A percentile compares a stretch with the other conserved stretches of the same genome.
Evolutionary conservation across 2,113 vertebrate species (phyloP).

Genomic region (Bos taurus): ARS-UCD2.0 NC_037337.1:77651501-77652000

Average conservation of each 20-base stretch:
- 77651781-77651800: neutral
- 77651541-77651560: neutral
- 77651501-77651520: neutral
- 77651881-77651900: neutral
- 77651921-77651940: neutral
- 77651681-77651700: neutral
- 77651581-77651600: neutral
- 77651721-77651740: neutral
- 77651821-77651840: neutral
- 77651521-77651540: neutral
- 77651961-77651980: neutral
- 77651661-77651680: neutral
- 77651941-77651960: neutral
- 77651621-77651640: neutral
- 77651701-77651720: neutral
- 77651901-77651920: neutral
- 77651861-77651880: neutral
- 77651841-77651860: neutral
- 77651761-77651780: neutral
- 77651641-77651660: neutral
- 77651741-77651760: neutral
- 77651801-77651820: neutral
- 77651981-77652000: neutral
- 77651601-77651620: neutral
- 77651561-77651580: neutral